Evolutionary conservation across 2,797 vertebrate genomes (phyloP), one percentile per base, ranked within the genome.

Genomic region (Crenichthys baileyi): DNA sequence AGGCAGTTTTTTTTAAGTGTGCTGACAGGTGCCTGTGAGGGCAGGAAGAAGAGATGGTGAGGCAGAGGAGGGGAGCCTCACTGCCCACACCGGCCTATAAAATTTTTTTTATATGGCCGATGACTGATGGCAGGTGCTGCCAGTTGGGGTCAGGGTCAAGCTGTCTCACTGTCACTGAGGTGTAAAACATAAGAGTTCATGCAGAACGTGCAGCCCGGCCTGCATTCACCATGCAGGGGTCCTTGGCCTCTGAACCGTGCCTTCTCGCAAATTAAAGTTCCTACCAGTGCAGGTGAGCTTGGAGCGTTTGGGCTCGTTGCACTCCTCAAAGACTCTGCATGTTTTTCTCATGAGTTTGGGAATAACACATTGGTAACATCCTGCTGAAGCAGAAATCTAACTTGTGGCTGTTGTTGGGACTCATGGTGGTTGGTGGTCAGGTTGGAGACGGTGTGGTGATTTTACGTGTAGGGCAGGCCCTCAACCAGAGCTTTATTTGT

Each of bases 81-180:
- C 83, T 79, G 4, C 72, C 22, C 67, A 79, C 88, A 44, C 91
- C 89, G 53, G 31, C 61, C 90, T 94, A 93, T 95, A 93, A 96
- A 96, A 96, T 95, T 94, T 90, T 96, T 96, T 95, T 95, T 85
- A 92, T 94, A 90, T 87, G 81, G 85, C 88, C 92, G 89, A 95
- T 91, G 91, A 94, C 88, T 93, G 88, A 93, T 92, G 92, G 93
- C 92, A 94, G 93, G 91, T 94, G 93, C 88, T 94, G 90, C 89
- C 85, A 84, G 9, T 85, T 73, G 56, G 88, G 90, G 92, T 93
- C 80, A 74, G 89, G 92, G 92, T 94, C 91, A 89, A 76, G 77
- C 78, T 77, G 86, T 88, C 89, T 90, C 83, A 83, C 92, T 92
- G 89, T 91, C 89, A 89, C 90, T 76, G 83, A 83, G 83, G 83